Conservation (phyloP, 2,888 invertebrate species). For the Eurois occulta region DNA sequence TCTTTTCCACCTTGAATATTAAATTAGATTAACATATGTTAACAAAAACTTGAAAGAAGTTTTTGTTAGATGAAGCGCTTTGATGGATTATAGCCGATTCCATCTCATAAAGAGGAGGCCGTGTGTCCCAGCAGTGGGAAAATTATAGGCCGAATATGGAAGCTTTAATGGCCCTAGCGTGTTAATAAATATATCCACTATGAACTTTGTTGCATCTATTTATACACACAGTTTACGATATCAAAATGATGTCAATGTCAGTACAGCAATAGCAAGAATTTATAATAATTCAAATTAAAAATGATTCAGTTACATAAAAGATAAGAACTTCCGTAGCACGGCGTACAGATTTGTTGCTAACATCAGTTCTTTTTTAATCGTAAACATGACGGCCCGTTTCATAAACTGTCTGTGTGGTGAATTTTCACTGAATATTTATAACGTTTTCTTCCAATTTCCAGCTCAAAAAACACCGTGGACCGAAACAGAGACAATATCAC, state of each 20-base stretch:
- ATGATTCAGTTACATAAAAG: constrained; percentile 70
- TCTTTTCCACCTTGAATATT: not conserved
- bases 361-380: constrained; percentile 70
- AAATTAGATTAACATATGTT: not conserved
- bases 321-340: constrained; percentile 82
- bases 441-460: constrained; percentile 82
- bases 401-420: constrained; percentile 76
- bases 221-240: constrained; percentile 32
- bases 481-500: constrained; percentile 81
- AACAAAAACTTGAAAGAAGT: not conserved
- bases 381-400: constrained; percentile 77
- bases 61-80: not conserved
- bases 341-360: constrained; percentile 62
- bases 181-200: not conserved
- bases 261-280: constrained; percentile 40
- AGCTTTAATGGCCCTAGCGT: not conserved
- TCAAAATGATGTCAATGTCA: constrained; percentile 60
- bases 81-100: too few species aligned
- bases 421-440: constrained; percentile 75
- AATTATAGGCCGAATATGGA: too few species aligned
- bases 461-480: constrained; percentile 88
- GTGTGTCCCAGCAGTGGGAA: too few species aligned
- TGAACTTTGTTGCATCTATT: constrained; percentile 17
- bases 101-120: too few species aligned
- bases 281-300: constrained; percentile 53